Conservation (phyloP, 2,113 vertebrate species). For the Genyomyrus donnyi region DNA sequence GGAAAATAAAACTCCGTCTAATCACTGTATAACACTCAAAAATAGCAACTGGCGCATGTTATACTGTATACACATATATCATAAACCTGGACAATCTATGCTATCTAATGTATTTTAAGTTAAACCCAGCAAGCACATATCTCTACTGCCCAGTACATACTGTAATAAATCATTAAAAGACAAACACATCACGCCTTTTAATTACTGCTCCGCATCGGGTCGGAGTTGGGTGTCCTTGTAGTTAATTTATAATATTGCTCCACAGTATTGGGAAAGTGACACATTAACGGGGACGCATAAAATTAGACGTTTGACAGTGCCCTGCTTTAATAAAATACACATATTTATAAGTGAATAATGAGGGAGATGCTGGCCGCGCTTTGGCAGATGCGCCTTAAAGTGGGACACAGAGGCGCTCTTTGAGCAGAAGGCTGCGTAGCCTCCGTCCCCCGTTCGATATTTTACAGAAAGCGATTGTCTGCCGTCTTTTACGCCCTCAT, state of each 20-base stretch:
- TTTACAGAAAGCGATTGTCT: conserved; percentile 50
- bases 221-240: not conserved
- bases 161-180: not conserved
- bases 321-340: not conserved
- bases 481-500: conserved; percentile 59
- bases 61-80: not conserved
- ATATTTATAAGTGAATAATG: not conserved
- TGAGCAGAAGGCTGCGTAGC: conserved; percentile 42
- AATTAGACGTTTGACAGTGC: not conserved
- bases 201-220: not conserved
- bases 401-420: conserved; percentile 6
- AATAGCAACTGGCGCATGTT: not conserved
- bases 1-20: not conserved
- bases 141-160: not conserved
- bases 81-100: not conserved
- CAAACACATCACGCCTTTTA: not conserved
- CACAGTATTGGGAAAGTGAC: not conserved
- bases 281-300: not conserved
- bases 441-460: conserved; percentile 34
- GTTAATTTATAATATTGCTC: not conserved
- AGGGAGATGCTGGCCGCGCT: not conserved
- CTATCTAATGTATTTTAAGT: not conserved
- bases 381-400: not conserved
- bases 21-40: not conserved
- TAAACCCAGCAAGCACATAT: not conserved